Evolutionary conservation across 2,888 invertebrate genomes (phyloP).

Genomic region (Archaeoteleia sp.): DNA sequence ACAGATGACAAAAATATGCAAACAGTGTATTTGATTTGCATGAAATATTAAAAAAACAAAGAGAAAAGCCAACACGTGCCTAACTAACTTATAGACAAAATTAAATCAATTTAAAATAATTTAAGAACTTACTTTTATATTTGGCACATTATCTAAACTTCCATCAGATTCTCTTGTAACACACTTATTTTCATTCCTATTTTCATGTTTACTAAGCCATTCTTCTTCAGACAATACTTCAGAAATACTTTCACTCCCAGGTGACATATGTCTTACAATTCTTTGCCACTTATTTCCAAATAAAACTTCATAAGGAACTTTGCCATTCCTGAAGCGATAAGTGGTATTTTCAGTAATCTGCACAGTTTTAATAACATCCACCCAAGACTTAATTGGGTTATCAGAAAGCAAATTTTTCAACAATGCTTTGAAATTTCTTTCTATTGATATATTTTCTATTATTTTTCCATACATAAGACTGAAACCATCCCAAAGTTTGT

Average conservation of each 20-base stretch:
- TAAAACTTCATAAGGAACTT: slow-evolving; percentile 59
- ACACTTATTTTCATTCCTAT: not conserved
- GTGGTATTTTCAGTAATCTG: slow-evolving; percentile 64
- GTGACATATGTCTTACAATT: not conserved
- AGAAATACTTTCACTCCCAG: slow-evolving; percentile 19
- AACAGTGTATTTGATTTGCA: too few species aligned
- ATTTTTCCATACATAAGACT: slow-evolving; percentile 59
- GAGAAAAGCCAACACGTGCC: too few species aligned
- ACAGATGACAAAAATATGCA: too few species aligned
- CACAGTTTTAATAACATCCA: slow-evolving; percentile 60
- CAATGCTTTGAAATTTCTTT: slow-evolving; percentile 57
- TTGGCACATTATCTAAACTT: not conserved
- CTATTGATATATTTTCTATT: slow-evolving; percentile 27
- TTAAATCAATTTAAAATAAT: not conserved
- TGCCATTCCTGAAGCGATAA: slow-evolving; percentile 50
- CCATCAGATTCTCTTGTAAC: not conserved
- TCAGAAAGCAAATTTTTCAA: slow-evolving; percentile 58
- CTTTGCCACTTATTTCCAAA: slow-evolving; percentile 48
- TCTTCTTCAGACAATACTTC: slow-evolving; percentile 55
- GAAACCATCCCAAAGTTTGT: slow-evolving; percentile 57
- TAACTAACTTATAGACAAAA: too few species aligned
- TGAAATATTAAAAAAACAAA: too few species aligned
- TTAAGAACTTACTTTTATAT: not conserved
- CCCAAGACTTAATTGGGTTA: slow-evolving; percentile 60
- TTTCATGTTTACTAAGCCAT: slow-evolving; percentile 20